These are phyloP conservation scores for Vollenhovia emeryi DNA, from an alignment of 1,140 invertebrate genomes.

Conservation along the genomic window DNA sequence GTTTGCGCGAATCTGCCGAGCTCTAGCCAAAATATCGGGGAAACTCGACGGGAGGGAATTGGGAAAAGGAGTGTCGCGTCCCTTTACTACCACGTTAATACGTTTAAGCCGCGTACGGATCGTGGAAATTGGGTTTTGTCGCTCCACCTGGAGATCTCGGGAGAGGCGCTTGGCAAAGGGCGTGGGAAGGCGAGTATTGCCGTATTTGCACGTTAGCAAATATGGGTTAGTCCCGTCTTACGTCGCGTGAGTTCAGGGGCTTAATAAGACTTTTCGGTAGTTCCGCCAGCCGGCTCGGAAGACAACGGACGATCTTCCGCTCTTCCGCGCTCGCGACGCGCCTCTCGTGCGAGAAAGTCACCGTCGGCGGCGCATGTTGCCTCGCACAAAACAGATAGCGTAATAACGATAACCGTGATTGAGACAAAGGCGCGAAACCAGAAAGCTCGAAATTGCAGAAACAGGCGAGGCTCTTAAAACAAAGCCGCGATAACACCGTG, in stretches of 20 bases:
- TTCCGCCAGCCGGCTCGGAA: neutral
- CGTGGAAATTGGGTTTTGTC: conserved; percentile 73
- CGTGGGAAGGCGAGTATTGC: neutral
- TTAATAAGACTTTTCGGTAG: conserved; percentile 61
- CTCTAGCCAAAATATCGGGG: conserved; percentile 15
- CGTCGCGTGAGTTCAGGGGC: conserved; percentile 51
- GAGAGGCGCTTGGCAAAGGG: conserved; percentile 2
- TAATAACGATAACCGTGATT: neutral
- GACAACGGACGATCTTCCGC: neutral
- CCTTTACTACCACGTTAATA: conserved; percentile 64
- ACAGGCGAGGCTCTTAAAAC: neutral
- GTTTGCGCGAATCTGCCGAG: conserved; percentile 33
- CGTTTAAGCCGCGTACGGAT: conserved; percentile 71
- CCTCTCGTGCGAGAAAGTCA: neutral
- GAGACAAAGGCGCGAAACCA: neutral
- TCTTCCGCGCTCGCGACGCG: neutral
- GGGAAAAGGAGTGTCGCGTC: conserved; percentile 16
- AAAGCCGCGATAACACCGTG: neutral
- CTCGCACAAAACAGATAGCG: neutral
- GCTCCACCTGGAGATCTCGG: conserved; percentile 62
- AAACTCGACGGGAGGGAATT: conserved; percentile 16
- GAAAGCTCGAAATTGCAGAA: neutral
- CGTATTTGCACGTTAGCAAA: conserved; percentile 65
- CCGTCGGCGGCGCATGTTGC: neutral
- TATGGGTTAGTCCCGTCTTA: conserved; percentile 67